Conservation (phyloP, 2,797 vertebrate species). For the Dendrocincla fuliginosa region DNA sequence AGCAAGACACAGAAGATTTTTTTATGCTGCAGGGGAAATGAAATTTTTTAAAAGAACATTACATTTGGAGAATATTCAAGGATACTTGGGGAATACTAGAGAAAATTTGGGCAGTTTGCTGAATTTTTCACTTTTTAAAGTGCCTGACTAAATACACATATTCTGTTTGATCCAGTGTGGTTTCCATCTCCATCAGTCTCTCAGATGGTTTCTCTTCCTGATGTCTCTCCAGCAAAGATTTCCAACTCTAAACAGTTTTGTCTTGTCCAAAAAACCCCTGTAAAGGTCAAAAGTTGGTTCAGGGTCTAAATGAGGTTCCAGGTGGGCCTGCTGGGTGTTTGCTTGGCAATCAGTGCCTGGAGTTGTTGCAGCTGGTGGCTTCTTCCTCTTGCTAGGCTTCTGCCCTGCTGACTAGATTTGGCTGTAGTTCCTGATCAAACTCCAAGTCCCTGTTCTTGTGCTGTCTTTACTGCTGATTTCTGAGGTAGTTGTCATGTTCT, state of each 20-base stretch:
- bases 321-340: background rate
- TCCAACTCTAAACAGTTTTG: background rate
- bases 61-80: background rate
- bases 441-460: rapidly evolving
- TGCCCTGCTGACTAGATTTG: background rate
- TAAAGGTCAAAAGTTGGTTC: background rate
- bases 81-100: background rate
- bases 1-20: background rate
- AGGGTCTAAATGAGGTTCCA: background rate
- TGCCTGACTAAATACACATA: background rate
- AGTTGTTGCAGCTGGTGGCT: background rate
- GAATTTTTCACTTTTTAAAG: background rate
- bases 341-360: background rate
- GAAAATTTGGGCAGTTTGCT: background rate
- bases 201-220: background rate
- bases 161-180: background rate
- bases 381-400: background rate
- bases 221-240: background rate
- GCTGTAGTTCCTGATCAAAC: background rate
- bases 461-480: background rate
- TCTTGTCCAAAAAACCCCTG: background rate
- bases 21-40: background rate
- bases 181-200: background rate
- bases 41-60: background rate
- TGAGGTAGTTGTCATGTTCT: background rate